Percentiles rank a stretch among this genome's conserved stretches.
phyloP scores from a whole-genome alignment of 2,113 vertebrate species.

The Amblyornis subalaris region DNA sequence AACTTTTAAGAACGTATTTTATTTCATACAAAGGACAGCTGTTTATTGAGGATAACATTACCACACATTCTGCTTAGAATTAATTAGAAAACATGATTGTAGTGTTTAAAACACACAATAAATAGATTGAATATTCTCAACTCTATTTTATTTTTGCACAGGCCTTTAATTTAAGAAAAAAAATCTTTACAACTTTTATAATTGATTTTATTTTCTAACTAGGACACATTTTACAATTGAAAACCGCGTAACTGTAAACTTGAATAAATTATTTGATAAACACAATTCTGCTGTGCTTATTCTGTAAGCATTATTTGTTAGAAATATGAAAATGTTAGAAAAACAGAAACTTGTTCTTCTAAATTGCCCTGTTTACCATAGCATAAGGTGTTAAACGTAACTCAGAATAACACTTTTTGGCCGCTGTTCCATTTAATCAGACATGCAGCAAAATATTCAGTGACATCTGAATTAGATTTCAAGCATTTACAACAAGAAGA shows the following conservation, averaged over 20 bases:
- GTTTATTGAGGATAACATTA: not conserved
- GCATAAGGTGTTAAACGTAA: not conserved
- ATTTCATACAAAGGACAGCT: not conserved
- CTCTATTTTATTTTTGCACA: not conserved
- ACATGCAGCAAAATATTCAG: not conserved
- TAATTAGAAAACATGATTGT: not conserved
- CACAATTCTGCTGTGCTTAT: not conserved
- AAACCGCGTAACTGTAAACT: not conserved
- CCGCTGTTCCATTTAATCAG: not conserved
- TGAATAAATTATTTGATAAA: not conserved
- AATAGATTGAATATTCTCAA: not conserved
- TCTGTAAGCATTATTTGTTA: not conserved
- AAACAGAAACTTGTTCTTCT: not conserved
- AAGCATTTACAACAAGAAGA: not conserved
- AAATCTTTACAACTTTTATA: not conserved
- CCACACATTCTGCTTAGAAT: not conserved
- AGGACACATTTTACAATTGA: not conserved
- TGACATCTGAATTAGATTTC: not conserved
- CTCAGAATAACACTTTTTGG: not conserved
- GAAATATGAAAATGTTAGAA: not conserved
- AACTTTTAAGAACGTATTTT: not conserved
- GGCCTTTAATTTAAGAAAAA: not conserved
- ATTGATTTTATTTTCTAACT: not conserved
- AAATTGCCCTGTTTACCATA: not conserved
- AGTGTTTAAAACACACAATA: not conserved